A percentile compares a stretch with the other conserved stretches of the same genome.
These are phyloP conservation scores for Acronicta alni DNA, from an alignment of 2,888 invertebrate genomes.

Conservation along the genomic window DNA sequence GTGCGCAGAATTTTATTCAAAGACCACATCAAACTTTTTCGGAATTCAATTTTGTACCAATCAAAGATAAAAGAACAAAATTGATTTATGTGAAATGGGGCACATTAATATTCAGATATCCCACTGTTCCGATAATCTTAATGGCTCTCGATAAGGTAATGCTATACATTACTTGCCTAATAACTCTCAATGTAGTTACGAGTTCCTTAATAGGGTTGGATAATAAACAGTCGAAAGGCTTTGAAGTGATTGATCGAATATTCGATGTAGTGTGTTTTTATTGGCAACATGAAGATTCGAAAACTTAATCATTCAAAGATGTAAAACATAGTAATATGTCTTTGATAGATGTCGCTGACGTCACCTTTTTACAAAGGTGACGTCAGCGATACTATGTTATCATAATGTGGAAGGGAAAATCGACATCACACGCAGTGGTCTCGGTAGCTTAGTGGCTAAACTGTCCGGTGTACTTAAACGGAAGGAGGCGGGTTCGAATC, in stretches of 20 bases:
- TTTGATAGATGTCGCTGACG: too few species aligned
- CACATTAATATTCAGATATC: constrained; percentile 9
- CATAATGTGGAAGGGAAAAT: too few species aligned
- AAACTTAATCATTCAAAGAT: too few species aligned
- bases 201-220: constrained; percentile 9
- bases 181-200: constrained; percentile 6
- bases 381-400: too few species aligned
- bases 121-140: neutral
- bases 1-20: constrained; percentile 9
- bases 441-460: too few species aligned
- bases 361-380: too few species aligned
- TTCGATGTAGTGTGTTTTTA: constrained; percentile 17
- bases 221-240: constrained; percentile 18
- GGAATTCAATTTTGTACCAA: constrained; percentile 14
- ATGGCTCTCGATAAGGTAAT: constrained; percentile 26
- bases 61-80: constrained; percentile 7
- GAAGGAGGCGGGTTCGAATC: too few species aligned
- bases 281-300: neutral
- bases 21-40: constrained; percentile 5
- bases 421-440: too few species aligned
- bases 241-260: constrained; percentile 39
- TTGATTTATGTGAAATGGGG: constrained; percentile 13
- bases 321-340: too few species aligned
- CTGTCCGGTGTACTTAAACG: too few species aligned
- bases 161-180: constrained; percentile 6